phyloP scores from a whole-genome alignment of 1,140 invertebrate genomes.

The Orius insidiosus region DNA sequence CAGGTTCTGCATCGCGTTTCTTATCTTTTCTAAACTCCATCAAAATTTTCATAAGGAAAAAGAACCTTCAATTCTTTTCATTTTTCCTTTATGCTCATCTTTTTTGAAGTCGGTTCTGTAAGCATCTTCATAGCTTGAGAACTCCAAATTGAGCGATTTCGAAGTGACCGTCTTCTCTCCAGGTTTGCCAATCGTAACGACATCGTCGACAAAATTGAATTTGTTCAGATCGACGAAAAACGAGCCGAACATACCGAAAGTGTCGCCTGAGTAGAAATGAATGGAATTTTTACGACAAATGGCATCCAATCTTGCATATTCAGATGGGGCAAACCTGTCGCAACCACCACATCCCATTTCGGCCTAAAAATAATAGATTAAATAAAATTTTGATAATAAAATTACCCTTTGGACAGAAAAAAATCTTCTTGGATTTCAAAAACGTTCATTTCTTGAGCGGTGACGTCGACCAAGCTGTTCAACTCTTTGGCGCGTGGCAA shows the following conservation, averaged over 20 bases:
- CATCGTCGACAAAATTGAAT: constrained; percentile 75
- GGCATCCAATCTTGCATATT: constrained; percentile 57
- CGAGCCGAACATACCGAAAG: constrained; percentile 87
- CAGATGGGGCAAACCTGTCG: constrained; percentile 50
- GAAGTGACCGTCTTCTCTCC: background rate
- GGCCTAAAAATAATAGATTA: constrained; percentile 11
- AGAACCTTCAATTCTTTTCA: constrained; percentile 17
- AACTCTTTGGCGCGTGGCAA: constrained; percentile 55
- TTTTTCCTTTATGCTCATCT: background rate
- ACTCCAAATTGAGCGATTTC: background rate
- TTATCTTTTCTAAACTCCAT: constrained; percentile 48
- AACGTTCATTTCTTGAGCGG: constrained; percentile 42
- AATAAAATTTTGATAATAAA: no score
- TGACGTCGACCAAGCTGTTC: constrained; percentile 84
- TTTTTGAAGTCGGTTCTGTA: constrained; percentile 7
- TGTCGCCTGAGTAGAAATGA: constrained; percentile 77
- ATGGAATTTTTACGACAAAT: constrained; percentile 61
- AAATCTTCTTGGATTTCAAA: constrained; percentile 48
- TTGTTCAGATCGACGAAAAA: constrained; percentile 74
- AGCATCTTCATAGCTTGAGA: background rate
- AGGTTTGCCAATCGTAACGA: constrained; percentile 18
- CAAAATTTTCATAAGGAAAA: constrained; percentile 18
- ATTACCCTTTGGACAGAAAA: constrained; percentile 30
- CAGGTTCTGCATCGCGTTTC: constrained; percentile 44
- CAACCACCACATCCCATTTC: constrained; percentile 71